Evolutionary conservation across 2,797 vertebrate genomes (phyloP), one percentile per base, ranked within the genome.

Genomic region (Triplophysa yarkandensis): DNA sequence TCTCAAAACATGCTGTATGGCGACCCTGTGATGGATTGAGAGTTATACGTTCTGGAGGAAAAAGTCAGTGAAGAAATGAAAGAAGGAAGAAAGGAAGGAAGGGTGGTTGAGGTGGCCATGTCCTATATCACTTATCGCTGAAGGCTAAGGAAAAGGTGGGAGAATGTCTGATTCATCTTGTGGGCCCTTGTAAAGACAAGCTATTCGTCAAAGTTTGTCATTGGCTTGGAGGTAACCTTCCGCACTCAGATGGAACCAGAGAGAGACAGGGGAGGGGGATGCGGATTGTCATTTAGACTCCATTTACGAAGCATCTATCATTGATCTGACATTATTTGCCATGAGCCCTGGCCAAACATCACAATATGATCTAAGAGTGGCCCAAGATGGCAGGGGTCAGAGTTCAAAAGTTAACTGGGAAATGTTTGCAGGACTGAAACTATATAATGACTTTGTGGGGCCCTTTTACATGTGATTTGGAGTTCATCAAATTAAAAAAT

Each of bases 191-290:
- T 85, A 85, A 86, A 91, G 91, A 93, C 91, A 90, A 90, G 88
- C 85, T 87, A 92, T 93, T 92, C 87, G 89, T 93, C 90, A 92
- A 90, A 91, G 87, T 90, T 90, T 92, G 90, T 90, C 91, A 91
- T 92, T 92, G 89, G 91, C 91, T 91, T 84, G 87, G 89, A 92
- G 90, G 91, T 93, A 91, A 93, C 91, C 88, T 89, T 82, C 83
- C 82, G 82, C 82, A 75, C 87, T 84, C 82, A 87, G 88, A 90
- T 90, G 87, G 89, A 92, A 90, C 89, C 90, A 91, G 90, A 91
- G 90, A 88, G 87, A 84, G 61, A 78, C 71, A 77, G 71, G 76
- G 75, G 80, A 81, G 84, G 86, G 85, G 87, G 75, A 27, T 14
- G 23, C 74, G 69, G 63, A 78, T 74, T 87, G 89, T 92, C 88